phyloP scores from a whole-genome alignment of 2,888 invertebrate genomes.

The Caenorhabditis sp. region DNA sequence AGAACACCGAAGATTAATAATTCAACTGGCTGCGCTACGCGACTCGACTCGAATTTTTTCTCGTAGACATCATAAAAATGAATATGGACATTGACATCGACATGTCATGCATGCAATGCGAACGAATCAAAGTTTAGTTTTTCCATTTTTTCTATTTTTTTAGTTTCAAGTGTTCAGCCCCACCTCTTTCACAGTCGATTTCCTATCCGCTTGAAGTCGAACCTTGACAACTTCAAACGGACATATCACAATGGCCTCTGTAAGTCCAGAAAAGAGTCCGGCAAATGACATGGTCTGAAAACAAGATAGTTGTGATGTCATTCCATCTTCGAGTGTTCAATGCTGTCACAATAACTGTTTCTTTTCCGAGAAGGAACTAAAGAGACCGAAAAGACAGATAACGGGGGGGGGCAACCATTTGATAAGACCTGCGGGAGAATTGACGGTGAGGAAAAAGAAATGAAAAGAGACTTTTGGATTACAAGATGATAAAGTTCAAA shows the following conservation, averaged over 20 bases:
- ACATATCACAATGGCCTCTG: constrained; percentile 94
- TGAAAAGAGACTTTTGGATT: constrained; percentile 16
- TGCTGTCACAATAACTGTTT: constrained; percentile 2
- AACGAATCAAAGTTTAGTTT: background rate
- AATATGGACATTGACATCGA: too few relatives aligned
- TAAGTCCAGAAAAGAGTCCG: constrained; percentile 91
- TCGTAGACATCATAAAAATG: constrained; percentile 11
- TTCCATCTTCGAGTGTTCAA: constrained; percentile 16
- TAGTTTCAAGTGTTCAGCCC: too few relatives aligned
- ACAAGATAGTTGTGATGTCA: background rate
- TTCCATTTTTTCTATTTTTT: too few relatives aligned
- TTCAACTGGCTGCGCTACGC: too few relatives aligned
- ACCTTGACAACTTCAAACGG: constrained; percentile 97
- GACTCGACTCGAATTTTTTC: background rate
- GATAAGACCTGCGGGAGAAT: constrained; percentile 14
- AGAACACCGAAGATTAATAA: constrained; percentile 53
- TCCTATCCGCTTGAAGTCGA: constrained; percentile 78
- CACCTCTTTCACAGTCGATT: constrained; percentile 61
- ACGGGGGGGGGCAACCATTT: background rate
- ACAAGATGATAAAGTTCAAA: constrained; percentile 7
- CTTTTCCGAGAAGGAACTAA: background rate
- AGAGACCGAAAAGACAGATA: background rate
- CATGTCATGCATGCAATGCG: constrained; percentile 10
- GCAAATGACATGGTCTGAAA: constrained; percentile 88
- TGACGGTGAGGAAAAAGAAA: background rate